Evolutionary conservation across 1,140 invertebrate species (phyloP).

Genomic region (Drosophila ambigua): DNA sequence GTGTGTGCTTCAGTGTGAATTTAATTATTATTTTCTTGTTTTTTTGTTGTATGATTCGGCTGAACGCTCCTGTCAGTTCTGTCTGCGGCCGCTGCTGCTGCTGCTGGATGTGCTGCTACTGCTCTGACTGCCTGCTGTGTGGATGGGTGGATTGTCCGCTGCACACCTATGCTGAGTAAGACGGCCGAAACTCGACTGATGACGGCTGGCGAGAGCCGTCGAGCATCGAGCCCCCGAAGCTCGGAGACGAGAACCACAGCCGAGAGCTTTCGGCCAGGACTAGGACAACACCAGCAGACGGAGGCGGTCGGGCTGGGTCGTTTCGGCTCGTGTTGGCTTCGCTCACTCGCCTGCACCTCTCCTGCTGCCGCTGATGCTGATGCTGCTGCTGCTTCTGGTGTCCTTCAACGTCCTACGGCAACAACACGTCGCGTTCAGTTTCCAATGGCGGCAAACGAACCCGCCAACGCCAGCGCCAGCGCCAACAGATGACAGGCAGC

Average conservation of each 20-base stretch:
- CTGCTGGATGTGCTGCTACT: conserved; percentile 27
- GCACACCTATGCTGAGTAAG: conserved; percentile 72
- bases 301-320: conserved; percentile 37
- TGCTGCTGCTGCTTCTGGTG: conserved; percentile 47
- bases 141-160: conserved; percentile 40
- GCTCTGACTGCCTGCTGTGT: conserved; percentile 24
- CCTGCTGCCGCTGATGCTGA: conserved; percentile 11
- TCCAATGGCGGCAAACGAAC: conserved; percentile 60
- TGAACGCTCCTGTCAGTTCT: conserved; percentile 1
- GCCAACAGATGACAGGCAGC: conserved; percentile 78
- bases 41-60: background rate
- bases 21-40: conserved; percentile 8
- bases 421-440: conserved; percentile 49
- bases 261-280: conserved; percentile 72
- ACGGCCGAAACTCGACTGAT: conserved; percentile 82
- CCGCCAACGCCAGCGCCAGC: conserved; percentile 36
- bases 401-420: conserved; percentile 80
- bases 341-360: background rate
- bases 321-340: conserved; percentile 16
- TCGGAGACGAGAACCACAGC: conserved; percentile 21
- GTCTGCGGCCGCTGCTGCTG: conserved; percentile 15
- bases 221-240: conserved; percentile 4
- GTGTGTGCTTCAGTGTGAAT: conserved; percentile 19
- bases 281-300: conserved; percentile 70
- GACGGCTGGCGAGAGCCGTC: conserved; percentile 14